phyloP scores from a whole-genome alignment of 1,140 invertebrate genomes.

The Telenomus remus region DNA sequence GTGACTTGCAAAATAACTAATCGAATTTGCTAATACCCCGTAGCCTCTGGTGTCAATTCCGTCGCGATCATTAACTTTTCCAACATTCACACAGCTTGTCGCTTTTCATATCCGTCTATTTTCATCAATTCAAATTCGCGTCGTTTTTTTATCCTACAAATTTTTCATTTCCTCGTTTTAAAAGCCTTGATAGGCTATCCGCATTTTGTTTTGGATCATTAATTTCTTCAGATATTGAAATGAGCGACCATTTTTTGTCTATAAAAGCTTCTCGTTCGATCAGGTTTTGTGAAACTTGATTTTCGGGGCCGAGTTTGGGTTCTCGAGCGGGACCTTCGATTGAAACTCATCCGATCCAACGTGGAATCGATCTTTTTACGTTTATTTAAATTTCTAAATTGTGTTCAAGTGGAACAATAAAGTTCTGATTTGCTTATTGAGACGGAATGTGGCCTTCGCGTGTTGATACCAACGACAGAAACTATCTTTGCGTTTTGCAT shows the following conservation, averaged over 20 bases:
- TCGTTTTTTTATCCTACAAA: too few relatives aligned
- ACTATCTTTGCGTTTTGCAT: neutral
- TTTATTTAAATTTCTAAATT: conserved; percentile 24
- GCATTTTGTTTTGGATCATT: too few relatives aligned
- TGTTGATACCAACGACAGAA: conserved; percentile 17
- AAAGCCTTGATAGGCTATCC: too few relatives aligned
- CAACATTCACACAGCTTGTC: neutral
- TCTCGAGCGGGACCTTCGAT: too few relatives aligned
- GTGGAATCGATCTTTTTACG: conserved; percentile 1
- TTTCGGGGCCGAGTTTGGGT: too few relatives aligned
- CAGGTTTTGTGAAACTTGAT: too few relatives aligned
- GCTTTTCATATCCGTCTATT: neutral
- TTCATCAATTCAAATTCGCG: neutral
- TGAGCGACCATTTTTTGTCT: too few relatives aligned
- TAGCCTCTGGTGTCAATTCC: conserved; percentile 18
- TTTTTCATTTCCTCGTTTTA: too few relatives aligned
- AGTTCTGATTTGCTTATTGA: conserved; percentile 35
- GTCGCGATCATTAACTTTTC: conserved; percentile 22
- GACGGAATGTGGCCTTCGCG: conserved; percentile 33
- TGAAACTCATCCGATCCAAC: too few relatives aligned
- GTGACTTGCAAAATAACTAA: conserved; percentile 34
- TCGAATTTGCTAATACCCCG: conserved; percentile 37
- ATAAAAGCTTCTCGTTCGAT: too few relatives aligned
- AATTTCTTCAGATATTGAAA: too few relatives aligned
- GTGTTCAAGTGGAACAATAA: conserved; percentile 26